Base-by-base conservation (phyloP, 92 coral and sea anemone species). In the Actinostola sp. region DNA sequence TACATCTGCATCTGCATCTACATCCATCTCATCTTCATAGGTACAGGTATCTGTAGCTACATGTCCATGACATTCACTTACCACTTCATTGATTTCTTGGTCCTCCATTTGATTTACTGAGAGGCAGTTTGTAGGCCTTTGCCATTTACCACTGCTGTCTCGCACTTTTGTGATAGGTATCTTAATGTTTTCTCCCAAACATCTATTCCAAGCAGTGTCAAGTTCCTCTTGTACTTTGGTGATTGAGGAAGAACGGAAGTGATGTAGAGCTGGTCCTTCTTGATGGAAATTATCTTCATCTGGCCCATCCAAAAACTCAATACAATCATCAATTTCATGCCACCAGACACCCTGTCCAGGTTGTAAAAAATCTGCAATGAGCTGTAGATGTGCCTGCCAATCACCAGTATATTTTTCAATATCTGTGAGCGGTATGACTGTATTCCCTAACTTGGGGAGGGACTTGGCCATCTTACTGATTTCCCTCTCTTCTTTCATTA, bases 311-410 rank as follows among this genome's bases (percentile, higher is more conserved):
- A 78, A 50, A 46, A 88, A 88, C 73, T 83, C 93, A 1, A 87
- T 73, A 38, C 81, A 71, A 57, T 63, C 75, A 15, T 36, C 82
- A 27, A 43, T 17, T 0, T 79, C 70, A 26, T 61, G 56, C 89
- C 93, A 88, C 89, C 89, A 84, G 43, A 73, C 79, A 20, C 90
- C 86, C 25, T 73, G 73, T 42, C 86, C 86, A 64, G 70, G 63
- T 64, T 71, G 52, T 34, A 84, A 70, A 60, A 78, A 84, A 61
- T 78, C 89, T 43, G 85, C 44, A 36, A 84, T 84, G 19, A 76
- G 68, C 69, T 78, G 67, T 24, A 84, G 81, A 62, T 84, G 89
- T 24, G 71, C 87, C 14, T 32, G 56, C 90, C 90, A 84, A 53
- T 79, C 82, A 27, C 82, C 72, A 26, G 89, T 80, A 78, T 76